These are phyloP conservation scores for Typhlichthys subterraneus DNA, from an alignment of 2,797 vertebrate species.

Conservation along the genomic window DNA sequence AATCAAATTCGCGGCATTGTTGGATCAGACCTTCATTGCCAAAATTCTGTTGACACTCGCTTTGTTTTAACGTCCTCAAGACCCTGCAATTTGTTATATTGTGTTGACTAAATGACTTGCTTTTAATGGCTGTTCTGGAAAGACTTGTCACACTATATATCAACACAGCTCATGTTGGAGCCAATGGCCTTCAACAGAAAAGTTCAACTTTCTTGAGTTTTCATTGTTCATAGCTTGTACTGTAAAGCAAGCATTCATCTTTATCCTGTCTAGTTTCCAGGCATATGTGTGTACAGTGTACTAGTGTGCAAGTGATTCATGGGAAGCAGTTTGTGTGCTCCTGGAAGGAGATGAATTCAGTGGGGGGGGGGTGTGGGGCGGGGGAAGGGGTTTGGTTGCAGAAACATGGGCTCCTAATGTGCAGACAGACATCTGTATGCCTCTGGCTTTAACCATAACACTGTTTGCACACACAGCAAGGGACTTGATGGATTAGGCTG, in stretches of 20 bases:
- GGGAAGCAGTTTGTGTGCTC: slow-evolving; percentile 22
- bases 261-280: background rate
- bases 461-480: slow-evolving; percentile 43
- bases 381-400: slow-evolving; percentile 14
- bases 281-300: slow-evolving; percentile 13
- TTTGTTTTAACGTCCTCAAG: background rate
- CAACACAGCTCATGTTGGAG: slow-evolving; percentile 37
- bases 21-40: background rate
- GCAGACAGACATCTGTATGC: slow-evolving; percentile 15
- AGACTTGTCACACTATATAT: slow-evolving; percentile 14
- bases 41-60: slow-evolving; percentile 3
- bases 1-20: background rate
- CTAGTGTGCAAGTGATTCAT: slow-evolving; percentile 46
- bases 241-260: slow-evolving; percentile 31
- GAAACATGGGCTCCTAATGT: slow-evolving; percentile 15
- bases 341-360: slow-evolving; percentile 51
- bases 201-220: slow-evolving; percentile 11
- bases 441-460: slow-evolving; percentile 51
- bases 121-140: background rate
- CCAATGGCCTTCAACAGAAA: slow-evolving; percentile 15
- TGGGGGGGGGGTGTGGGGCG: too few species aligned
- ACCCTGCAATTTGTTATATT: background rate
- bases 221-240: slow-evolving; percentile 12
- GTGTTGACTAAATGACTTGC: background rate
- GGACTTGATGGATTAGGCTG: slow-evolving; percentile 31